These are phyloP conservation scores for Cricetomys ansorgei DNA, from an alignment of 2,113 vertebrate genomes.

Conservation along the genomic window DNA sequence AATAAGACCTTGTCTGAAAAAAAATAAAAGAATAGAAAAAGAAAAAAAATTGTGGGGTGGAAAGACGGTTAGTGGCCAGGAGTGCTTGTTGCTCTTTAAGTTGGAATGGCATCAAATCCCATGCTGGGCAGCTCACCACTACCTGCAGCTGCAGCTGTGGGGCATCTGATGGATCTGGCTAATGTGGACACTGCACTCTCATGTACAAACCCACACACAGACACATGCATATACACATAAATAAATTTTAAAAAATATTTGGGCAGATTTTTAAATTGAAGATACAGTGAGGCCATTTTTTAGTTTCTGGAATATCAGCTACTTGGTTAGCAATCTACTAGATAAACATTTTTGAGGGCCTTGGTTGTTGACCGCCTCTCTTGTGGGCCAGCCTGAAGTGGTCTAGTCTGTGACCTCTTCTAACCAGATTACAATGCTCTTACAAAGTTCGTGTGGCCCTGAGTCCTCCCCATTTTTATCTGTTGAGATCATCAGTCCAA, in stretches of 20 bases:
- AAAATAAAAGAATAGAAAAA: neutral
- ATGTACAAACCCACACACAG: neutral
- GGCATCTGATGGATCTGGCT: neutral
- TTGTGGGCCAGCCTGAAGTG: neutral
- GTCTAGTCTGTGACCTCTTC: conserved; percentile 52
- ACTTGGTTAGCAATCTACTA: neutral
- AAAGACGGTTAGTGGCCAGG: neutral
- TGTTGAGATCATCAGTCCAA: conserved; percentile 66
- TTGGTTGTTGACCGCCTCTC: neutral
- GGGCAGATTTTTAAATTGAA: conserved; percentile 26
- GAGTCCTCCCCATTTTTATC: conserved; percentile 60
- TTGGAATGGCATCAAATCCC: too few species aligned
- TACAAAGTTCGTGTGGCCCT: neutral
- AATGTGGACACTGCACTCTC: neutral
- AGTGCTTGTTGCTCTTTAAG: neutral
- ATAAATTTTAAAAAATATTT: conserved; percentile 29
- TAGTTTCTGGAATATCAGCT: neutral
- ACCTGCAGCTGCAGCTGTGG: neutral
- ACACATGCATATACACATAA: neutral
- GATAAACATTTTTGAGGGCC: neutral
- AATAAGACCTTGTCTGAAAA: neutral
- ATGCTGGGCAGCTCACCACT: neutral
- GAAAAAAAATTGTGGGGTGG: neutral
- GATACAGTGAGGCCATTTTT: neutral
- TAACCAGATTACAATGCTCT: conserved; percentile 30